Evolutionary conservation across 2,113 vertebrate species (phyloP), one percentile per base, ranked within the genome.

Genomic region (Pelecanus crispus): DNA sequence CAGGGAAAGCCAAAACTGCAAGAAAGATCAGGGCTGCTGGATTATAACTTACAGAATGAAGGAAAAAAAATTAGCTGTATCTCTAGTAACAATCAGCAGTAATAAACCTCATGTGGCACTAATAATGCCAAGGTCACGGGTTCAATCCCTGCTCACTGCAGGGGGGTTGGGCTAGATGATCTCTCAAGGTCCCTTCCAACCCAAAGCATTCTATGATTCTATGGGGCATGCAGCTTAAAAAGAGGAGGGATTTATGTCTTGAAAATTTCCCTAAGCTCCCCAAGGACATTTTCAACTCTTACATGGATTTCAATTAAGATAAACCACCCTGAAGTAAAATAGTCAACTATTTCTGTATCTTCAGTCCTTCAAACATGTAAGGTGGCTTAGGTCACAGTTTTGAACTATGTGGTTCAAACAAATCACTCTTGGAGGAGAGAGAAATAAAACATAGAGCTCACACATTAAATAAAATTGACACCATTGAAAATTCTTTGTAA

Each of bases 1-100:
- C 98, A 38, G 99, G 99, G 94, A 99, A 99, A 53, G 99, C 99
- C 96, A 99, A 94, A 98, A 99, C 99, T 99, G 95, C 49, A 75
- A 92, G 70, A 78, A 80, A 84, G 28, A 95, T 36, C 7, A 17
- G 14, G 14, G 50, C 79, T 87, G 44, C 32, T 70, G 62, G 13
- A 65, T 86, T 82, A 55, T 24, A 29, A 59, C 8, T 67, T 77
- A 40, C 8, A 93, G 36, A 83, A 68, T 10, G 31, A 89, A 66
- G 21, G 17, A 10, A 45, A 75, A 61, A 75, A n/a, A 50, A 17
- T 13, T 11, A 80, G 11, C 47, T 59, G 7, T 55, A 78, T 72
- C 52, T 87, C 4, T 5, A 65, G 44, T 78, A 85, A 86, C 38
- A 79, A n/a, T 28, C 49, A 70, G 29, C n/a, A 65, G 28, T 63